These are phyloP conservation scores for Pteronura brasiliensis DNA, from an alignment of 2,113 vertebrate genomes.

Conservation along the genomic window DNA sequence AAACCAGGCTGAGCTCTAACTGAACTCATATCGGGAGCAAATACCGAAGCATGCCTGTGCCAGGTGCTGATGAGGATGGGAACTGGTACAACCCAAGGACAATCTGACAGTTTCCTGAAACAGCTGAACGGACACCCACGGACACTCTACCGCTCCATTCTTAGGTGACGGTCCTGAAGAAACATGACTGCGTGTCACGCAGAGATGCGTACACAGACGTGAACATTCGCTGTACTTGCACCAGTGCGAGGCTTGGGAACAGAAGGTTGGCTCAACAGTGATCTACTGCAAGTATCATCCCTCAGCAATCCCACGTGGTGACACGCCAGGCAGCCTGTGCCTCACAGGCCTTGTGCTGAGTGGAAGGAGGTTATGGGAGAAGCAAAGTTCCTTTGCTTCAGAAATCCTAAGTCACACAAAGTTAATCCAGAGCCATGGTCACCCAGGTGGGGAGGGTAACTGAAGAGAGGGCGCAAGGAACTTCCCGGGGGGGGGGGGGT, in stretches of 20 bases:
- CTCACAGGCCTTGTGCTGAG: background rate
- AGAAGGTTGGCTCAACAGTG: background rate
- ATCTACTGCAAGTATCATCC: too few species aligned
- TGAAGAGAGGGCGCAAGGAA: background rate
- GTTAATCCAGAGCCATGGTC: background rate
- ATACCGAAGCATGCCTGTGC: background rate
- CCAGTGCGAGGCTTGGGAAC: background rate
- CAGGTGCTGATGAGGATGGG: background rate
- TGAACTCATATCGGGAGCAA: background rate
- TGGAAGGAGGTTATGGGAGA: background rate
- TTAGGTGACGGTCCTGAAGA: background rate
- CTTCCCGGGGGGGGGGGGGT: background rate
- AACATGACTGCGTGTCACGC: background rate
- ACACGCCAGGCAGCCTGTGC: too few species aligned
- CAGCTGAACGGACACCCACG: too few species aligned
- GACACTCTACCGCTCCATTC: background rate
- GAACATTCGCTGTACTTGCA: background rate
- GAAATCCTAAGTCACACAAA: background rate
- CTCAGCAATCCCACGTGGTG: background rate
- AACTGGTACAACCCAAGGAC: background rate
- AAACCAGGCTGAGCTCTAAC: background rate
- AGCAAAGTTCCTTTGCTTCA: background rate
- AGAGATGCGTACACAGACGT: background rate
- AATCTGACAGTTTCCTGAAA: background rate
- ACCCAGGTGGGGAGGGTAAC: background rate